Conservation (phyloP, 2,888 invertebrate genomes). For the Epinotia ramella region DNA sequence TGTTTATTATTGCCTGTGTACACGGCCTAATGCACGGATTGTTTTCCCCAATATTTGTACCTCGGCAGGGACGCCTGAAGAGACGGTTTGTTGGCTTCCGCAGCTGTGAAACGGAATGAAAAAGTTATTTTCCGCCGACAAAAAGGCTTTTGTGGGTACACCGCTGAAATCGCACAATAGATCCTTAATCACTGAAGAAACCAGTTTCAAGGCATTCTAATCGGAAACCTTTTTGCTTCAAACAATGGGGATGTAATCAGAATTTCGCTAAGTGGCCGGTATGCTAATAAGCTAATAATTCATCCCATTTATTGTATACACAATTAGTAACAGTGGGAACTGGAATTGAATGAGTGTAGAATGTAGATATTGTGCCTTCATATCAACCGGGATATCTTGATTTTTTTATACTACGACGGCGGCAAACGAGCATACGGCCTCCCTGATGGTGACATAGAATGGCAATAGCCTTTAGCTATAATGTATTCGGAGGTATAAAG, state of each 20-base stretch:
- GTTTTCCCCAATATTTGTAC: too few species aligned
- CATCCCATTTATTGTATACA: neutral
- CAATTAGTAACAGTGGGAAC: neutral
- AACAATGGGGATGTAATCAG: neutral
- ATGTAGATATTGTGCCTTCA: neutral
- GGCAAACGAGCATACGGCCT: too few species aligned
- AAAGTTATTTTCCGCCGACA: neutral
- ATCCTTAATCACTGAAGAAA: conserved; percentile 2
- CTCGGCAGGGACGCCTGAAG: too few species aligned
- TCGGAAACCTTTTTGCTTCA: neutral
- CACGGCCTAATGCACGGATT: too few species aligned
- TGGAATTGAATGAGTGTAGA: neutral
- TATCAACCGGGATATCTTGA: too few species aligned
- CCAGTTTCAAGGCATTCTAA: neutral
- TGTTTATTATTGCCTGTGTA: too few species aligned
- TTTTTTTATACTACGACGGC: too few species aligned
- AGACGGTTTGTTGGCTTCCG: neutral
- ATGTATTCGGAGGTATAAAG: too few species aligned
- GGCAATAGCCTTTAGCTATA: too few species aligned
- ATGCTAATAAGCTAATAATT: conserved; percentile 5
- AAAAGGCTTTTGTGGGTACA: too few species aligned
- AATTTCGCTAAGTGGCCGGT: neutral
- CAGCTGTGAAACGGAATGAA: neutral
- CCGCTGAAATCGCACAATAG: neutral
- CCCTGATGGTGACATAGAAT: too few species aligned